Conservation (phyloP, 1,140 invertebrate genomes). For the Tetraneura akinire region DNA sequence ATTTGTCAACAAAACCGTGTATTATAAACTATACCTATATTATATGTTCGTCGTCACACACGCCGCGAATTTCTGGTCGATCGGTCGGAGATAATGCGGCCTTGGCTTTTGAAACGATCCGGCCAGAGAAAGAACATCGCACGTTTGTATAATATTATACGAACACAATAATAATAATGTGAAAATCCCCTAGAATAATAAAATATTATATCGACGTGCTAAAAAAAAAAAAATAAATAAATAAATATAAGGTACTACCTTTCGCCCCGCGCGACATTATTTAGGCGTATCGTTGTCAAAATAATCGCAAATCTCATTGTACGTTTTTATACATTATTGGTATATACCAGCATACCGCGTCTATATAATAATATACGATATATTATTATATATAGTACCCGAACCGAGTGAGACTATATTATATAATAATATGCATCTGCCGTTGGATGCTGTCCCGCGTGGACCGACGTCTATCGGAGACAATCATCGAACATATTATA, state of each 20-base stretch:
- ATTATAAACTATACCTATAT: too few relatives aligned
- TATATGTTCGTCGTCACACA: background rate
- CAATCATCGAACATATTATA: too few relatives aligned
- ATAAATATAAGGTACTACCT: too few relatives aligned
- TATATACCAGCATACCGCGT: too few relatives aligned
- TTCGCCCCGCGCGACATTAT: too few relatives aligned
- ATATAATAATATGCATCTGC: too few relatives aligned
- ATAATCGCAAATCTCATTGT: too few relatives aligned
- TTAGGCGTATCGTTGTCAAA: conserved; percentile 23
- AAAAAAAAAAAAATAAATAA: background rate
- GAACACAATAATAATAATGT: conserved; percentile 18
- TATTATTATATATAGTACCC: background rate
- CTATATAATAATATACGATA: conserved; percentile 43
- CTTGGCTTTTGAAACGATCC: too few relatives aligned
- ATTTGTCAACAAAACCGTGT: conserved; percentile 51
- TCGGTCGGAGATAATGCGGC: conserved; percentile 8
- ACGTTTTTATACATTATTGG: too few relatives aligned
- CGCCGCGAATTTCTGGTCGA: conserved; percentile 49
- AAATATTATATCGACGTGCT: background rate
- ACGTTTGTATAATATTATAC: conserved; percentile 1
- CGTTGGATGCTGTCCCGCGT: background rate
- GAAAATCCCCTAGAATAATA: background rate
- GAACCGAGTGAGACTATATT: background rate
- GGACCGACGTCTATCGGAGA: background rate
- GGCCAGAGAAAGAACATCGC: too few relatives aligned